Evolutionary conservation across 2,888 invertebrate species (phyloP).

Genomic region (Chouioia cunea): DNA sequence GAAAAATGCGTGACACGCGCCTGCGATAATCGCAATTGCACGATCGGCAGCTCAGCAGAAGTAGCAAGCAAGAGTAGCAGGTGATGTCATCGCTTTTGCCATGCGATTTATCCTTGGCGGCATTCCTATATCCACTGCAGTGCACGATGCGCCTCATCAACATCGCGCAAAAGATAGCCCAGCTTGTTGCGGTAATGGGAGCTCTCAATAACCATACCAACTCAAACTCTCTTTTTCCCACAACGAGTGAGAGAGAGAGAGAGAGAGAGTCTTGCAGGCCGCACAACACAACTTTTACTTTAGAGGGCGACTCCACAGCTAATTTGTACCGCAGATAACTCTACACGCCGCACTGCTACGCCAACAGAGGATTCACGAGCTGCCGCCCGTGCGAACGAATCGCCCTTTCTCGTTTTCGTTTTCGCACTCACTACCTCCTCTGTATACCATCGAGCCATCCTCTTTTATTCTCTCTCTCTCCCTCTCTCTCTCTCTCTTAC

Average conservation of each 20-base stretch:
- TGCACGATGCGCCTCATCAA: slow-evolving; percentile 61
- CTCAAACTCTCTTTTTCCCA: slow-evolving; percentile 58
- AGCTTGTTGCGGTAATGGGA: slow-evolving; percentile 67
- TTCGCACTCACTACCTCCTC: slow-evolving; percentile 8
- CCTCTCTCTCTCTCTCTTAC: slow-evolving; percentile 3
- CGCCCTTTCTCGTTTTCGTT: neutral
- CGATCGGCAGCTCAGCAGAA: slow-evolving; percentile 42
- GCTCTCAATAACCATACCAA: slow-evolving; percentile 65
- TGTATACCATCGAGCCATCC: too few species aligned
- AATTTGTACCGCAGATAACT: slow-evolving; percentile 63
- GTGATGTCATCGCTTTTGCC: too few species aligned
- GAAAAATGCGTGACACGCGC: slow-evolving; percentile 53
- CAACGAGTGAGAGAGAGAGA: slow-evolving; percentile 42
- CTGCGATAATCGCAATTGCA: slow-evolving; percentile 10
- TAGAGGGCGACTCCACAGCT: slow-evolving; percentile 62
- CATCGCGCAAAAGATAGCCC: slow-evolving; percentile 65
- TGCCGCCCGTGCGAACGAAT: slow-evolving; percentile 20
- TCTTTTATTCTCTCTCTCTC: neutral
- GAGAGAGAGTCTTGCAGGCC: slow-evolving; percentile 3
- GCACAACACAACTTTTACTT: slow-evolving; percentile 63
- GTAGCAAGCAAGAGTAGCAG: too few species aligned
- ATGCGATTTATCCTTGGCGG: too few species aligned
- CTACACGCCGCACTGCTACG: slow-evolving; percentile 47
- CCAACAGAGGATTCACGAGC: too few species aligned
- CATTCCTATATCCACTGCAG: too few species aligned